Evolutionary conservation across 2,797 vertebrate genomes (phyloP), one percentile per base, ranked within the genome.

Genomic region (Paguma larvata): DNA sequence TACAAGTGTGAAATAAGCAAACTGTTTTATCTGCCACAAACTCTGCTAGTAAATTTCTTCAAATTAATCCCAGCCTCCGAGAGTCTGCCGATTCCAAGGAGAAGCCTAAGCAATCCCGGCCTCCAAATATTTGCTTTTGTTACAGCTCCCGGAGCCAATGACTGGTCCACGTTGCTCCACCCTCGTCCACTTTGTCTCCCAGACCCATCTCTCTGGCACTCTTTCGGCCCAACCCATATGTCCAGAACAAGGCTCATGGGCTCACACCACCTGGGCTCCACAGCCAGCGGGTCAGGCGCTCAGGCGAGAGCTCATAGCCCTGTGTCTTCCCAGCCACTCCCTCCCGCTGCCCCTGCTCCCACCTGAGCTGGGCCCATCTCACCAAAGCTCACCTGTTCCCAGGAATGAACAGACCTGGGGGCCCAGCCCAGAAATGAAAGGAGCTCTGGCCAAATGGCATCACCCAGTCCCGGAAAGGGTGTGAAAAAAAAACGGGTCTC

Each of bases 1-100:
- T 97, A 98, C 98, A 98, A 99, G 99, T 99, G 99, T 99, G 99
- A 99, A 99, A 99, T 99, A 99, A 99, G 98, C 99, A 99, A 98
- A 99, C 99, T 98, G 99, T 98, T 99, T 98, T 98, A 98, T 98
- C 98, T 98, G 98, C 98, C 98, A 95, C 98, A 97, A 98, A 98
- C 98, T 98, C 98, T 97, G 93, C 98, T 98, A 98, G 98, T 98
- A 98, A 98, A 99, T 98, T 98, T 98, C 98, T 98, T 97, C 98
- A 97, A 98, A 99, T 99, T 98, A 99, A 99, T 99, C 98, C 98
- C 98, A 98, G 98, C 97, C 98, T 98, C 98, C 0, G 2, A 97
- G 96, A 98, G 98, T 96, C 98, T 94, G 95, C 94, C 11, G 98
- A 91, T 98, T 97, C 98, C 83, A 59, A 73, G 97, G 56, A 92